Conservation (phyloP, 2,888 invertebrate species). For the Perizoma affinitatum region DNA sequence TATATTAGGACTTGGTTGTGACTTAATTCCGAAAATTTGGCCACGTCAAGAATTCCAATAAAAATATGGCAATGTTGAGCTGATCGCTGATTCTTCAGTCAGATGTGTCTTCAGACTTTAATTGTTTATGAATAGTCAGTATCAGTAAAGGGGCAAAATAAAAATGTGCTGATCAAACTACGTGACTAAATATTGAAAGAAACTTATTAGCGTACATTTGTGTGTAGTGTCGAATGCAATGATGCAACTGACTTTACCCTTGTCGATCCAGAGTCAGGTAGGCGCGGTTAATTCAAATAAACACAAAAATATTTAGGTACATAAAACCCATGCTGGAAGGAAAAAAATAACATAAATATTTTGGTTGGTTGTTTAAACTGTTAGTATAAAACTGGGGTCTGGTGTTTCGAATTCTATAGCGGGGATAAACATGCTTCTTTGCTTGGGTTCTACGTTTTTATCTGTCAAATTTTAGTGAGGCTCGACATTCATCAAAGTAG, state of each 20-base stretch:
- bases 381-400: constrained; percentile 77
- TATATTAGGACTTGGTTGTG: too few species aligned
- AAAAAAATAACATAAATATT: constrained; percentile 81
- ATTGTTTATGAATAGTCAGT: constrained; percentile 45
- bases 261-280: constrained; percentile 67
- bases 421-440: constrained; percentile 75
- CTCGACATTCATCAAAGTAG: constrained; percentile 3
- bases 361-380: constrained; percentile 78
- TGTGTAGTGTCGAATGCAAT: constrained; percentile 85
- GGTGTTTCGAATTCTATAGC: constrained; percentile 72
- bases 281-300: constrained; percentile 77
- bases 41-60: constrained; percentile 1
- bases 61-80: constrained; percentile 3
- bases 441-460: constrained; percentile 39
- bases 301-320: constrained; percentile 77
- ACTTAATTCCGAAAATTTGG: not conserved
- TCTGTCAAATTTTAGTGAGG: constrained; percentile 61
- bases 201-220: constrained; percentile 84
- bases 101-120: too few species aligned
- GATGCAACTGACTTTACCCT: constrained; percentile 83
- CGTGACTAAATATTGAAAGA: constrained; percentile 66
- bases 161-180: constrained; percentile 67
- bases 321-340: constrained; percentile 81
- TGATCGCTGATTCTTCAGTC: not conserved
- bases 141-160: constrained; percentile 70